A percentile compares a stretch with the other conserved stretches of the same genome.
Evolutionary conservation across 37 sponge, comb jelly and placozoan genomes (phyloP).

Genomic region (Geodia barretti): DNA sequence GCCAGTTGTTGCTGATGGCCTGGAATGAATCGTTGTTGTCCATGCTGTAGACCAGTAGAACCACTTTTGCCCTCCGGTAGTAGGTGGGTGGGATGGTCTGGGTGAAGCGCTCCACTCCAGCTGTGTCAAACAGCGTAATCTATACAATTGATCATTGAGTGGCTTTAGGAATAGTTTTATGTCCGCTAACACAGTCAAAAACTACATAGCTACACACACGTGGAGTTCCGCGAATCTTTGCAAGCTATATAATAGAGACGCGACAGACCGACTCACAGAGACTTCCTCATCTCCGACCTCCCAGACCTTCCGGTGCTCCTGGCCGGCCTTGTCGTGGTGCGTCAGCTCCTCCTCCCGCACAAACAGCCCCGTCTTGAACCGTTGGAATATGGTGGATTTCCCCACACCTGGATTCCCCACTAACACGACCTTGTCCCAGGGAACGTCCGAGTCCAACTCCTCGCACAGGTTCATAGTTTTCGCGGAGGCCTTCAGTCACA

Average conservation of each 20-base stretch:
- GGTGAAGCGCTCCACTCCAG: slow-evolving; percentile 68
- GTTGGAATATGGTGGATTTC: slow-evolving; percentile 62
- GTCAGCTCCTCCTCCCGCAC: not conserved
- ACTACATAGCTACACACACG: too few relatives aligned
- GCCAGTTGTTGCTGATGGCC: slow-evolving; percentile 43
- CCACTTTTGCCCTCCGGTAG: slow-evolving; percentile 57
- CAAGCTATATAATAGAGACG: too few relatives aligned
- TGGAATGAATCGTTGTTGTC: slow-evolving; percentile 31
- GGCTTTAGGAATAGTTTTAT: not conserved
- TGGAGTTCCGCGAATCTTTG: too few relatives aligned
- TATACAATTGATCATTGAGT: not conserved
- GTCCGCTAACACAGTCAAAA: not conserved
- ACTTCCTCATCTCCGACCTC: slow-evolving; percentile 15
- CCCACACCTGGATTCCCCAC: slow-evolving; percentile 66
- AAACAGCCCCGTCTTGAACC: slow-evolving; percentile 51
- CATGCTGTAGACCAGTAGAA: slow-evolving; percentile 60
- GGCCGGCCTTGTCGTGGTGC: not conserved
- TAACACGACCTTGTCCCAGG: slow-evolving; percentile 62
- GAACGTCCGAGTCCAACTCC: not conserved
- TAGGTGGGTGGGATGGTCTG: slow-evolving; percentile 72
- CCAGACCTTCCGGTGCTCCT: slow-evolving; percentile 19
- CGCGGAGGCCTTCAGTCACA: too few relatives aligned
- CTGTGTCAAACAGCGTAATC: slow-evolving; percentile 78
- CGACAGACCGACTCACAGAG: slow-evolving; percentile 13
- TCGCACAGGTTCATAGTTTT: not conserved